Conservation (phyloP, 2,113 vertebrate species). For the Pelodiscus sinensis region DNA sequence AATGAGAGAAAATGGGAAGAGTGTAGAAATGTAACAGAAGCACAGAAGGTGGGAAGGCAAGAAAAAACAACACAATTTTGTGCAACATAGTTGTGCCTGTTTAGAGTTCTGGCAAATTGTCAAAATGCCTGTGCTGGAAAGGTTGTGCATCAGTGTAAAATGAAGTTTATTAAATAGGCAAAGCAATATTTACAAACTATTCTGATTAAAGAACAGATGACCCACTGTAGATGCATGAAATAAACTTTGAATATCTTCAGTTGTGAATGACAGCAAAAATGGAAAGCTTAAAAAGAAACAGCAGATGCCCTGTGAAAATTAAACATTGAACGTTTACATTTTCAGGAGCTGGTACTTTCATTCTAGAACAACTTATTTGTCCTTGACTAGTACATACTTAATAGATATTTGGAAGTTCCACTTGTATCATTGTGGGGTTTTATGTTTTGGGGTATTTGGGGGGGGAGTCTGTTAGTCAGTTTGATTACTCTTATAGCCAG, state of each 20-base stretch:
- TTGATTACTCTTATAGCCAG: slow-evolving; percentile 34
- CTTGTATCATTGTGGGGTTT: not conserved
- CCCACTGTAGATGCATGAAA: not conserved
- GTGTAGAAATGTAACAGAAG: not conserved
- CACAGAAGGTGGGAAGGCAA: not conserved
- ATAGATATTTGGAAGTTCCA: not conserved
- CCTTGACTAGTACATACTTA: not conserved
- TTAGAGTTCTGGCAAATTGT: not conserved
- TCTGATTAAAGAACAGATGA: not conserved
- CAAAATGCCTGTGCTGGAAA: not conserved
- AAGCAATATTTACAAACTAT: not conserved
- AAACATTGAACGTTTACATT: not conserved
- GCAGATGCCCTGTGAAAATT: not conserved
- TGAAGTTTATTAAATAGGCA: not conserved
- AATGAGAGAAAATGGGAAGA: rapidly evolving
- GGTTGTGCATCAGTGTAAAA: not conserved
- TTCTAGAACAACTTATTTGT: not conserved
- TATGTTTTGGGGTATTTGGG: no score
- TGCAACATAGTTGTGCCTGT: not conserved
- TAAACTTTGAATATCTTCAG: not conserved
- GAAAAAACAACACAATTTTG: not conserved
- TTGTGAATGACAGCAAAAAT: not conserved
- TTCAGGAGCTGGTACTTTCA: rapidly evolving
- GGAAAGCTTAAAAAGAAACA: not conserved
- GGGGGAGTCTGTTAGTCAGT: not conserved